These are phyloP conservation scores for Diorhabda carinulata DNA, from an alignment of 1,140 invertebrate genomes.

Conservation along the genomic window DNA sequence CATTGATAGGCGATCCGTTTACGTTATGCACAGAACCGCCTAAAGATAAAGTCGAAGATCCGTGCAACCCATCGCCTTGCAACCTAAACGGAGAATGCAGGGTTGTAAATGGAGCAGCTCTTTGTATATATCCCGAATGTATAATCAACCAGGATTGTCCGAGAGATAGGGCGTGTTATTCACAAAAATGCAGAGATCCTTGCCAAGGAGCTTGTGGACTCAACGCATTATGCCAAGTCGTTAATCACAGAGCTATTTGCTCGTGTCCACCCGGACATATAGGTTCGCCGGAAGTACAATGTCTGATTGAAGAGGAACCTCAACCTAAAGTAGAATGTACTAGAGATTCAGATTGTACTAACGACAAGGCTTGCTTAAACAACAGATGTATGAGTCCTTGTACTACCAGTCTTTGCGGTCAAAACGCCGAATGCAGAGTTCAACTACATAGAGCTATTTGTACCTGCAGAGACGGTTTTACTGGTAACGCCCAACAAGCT, in stretches of 20 bases:
- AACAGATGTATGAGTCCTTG: constrained; percentile 77
- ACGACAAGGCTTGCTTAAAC: constrained; percentile 79
- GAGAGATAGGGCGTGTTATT: constrained; percentile 73
- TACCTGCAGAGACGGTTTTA: constrained; percentile 75
- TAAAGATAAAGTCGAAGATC: constrained; percentile 53
- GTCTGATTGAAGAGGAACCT: constrained; percentile 50
- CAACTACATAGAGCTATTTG: constrained; percentile 79
- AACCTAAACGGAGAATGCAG: constrained; percentile 74
- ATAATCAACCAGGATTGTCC: constrained; percentile 80
- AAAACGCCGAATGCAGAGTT: constrained; percentile 76
- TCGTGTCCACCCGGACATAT: constrained; percentile 73
- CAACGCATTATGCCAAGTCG: constrained; percentile 77
- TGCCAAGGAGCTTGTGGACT: constrained; percentile 77
- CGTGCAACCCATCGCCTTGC: constrained; percentile 78
- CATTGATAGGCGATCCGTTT: constrained; percentile 73
- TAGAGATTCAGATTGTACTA: constrained; percentile 75
- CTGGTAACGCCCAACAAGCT: constrained; percentile 76
- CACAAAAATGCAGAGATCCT: constrained; percentile 76
- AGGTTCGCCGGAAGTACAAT: constrained; percentile 76
- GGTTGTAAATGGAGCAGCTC: constrained; percentile 63
- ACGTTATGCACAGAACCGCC: constrained; percentile 57
- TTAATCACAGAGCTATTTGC: constrained; percentile 78
- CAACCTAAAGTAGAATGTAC: constrained; percentile 71
- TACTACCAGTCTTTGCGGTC: constrained; percentile 61
- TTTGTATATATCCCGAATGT: constrained; percentile 81